Evolutionary conservation across 2,113 vertebrate species (phyloP), one percentile per base, ranked within the genome.

Genomic region (Morone saxatilis): DNA sequence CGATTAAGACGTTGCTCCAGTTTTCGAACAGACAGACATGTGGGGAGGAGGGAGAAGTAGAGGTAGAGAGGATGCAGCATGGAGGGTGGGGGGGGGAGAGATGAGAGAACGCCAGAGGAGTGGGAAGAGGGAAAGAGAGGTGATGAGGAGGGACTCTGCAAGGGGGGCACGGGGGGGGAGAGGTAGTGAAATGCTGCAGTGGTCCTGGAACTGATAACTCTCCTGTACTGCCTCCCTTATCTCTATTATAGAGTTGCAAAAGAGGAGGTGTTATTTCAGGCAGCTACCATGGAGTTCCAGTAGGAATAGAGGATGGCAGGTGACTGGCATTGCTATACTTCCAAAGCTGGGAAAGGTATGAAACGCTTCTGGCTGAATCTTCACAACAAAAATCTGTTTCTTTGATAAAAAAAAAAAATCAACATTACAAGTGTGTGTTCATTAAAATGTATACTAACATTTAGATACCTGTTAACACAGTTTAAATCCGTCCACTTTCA

Each of bases 1-100:
- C 89, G 94, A 95, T 96, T 94, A 96, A 96, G 94, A 93, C 85
- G 88, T 96, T 95, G 93, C 94, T 95, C 90, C 75, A 94, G 90
- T 95, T 95, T 91, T 22, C 31, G 66, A 85, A 88, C 89, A 91
- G 91, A 90, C 89, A 95, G 91, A 95, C 91, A 91, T 84, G 83
- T 83, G 84, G 89, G 86, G 91, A 86, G 90, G 88, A 87, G 84
- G 84, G 77, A 31, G 67, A 62, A 60, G 74, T 47, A 81, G 80
- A 77, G 80, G 72, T 47, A 57, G 81, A 80, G 80, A 83, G 78
- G 80, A 86, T 75, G 70, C 78, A 84, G 83, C 67, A 51, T 59
- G 73, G 65, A 31, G 31, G 31, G 31, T 31, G 80, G 82, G 78
- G 62, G 71, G 20, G 19, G 63, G 73, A 61, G 74, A 72, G 91